These are phyloP conservation scores for Electrophaes corylata DNA, from an alignment of 2,888 invertebrate genomes.

Conservation along the genomic window DNA sequence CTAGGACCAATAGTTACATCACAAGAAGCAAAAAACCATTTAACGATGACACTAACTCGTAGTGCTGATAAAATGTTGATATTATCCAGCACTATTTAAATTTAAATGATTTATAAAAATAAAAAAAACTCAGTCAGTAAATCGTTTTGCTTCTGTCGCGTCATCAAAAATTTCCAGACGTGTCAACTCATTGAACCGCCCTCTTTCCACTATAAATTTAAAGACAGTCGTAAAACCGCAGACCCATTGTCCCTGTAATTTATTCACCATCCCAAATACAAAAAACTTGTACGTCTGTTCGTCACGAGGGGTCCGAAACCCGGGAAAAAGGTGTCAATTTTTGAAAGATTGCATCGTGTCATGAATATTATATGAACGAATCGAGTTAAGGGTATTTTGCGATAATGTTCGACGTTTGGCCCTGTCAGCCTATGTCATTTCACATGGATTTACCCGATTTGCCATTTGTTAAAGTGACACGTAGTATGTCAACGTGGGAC, in stretches of 20 bases:
- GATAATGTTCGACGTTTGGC: constrained; percentile 79
- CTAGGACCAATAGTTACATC: no score
- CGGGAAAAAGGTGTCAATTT: constrained; percentile 81
- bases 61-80: no score
- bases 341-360: constrained; percentile 83
- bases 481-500: constrained; percentile 70
- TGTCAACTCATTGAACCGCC: constrained; percentile 36
- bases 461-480: constrained; percentile 82
- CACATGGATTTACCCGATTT: constrained; percentile 70
- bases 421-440: constrained; percentile 83
- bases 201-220: constrained; percentile 57
- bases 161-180: neutral
- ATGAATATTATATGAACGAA: constrained; percentile 84
- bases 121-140: neutral
- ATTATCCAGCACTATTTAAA: no score
- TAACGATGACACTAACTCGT: no score
- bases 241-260: constrained; percentile 71
- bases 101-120: no score
- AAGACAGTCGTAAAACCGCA: constrained; percentile 55
- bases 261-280: constrained; percentile 77
- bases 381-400: constrained; percentile 82
- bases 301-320: constrained; percentile 60
- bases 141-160: neutral
- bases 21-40: no score
- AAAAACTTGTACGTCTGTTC: constrained; percentile 79